Conservation (phyloP, 1,140 invertebrate species). For the Idris sp. region DNA sequence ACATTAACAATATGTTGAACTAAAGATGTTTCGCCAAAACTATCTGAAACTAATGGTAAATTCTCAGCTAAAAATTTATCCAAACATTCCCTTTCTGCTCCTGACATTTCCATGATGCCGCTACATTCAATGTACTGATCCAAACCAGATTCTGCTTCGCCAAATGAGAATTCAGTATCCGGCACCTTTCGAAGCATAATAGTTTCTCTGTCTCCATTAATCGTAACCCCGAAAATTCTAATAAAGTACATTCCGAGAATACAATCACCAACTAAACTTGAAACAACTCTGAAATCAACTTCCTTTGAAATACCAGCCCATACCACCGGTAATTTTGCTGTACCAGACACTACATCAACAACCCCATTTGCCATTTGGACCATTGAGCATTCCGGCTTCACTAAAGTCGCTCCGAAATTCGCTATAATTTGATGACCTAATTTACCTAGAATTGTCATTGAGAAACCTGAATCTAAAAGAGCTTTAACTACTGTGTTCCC, state of each 20-base stretch:
- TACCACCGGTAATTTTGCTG: not conserved
- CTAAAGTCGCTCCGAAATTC: too few species aligned
- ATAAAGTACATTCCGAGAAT: constrained; percentile 31
- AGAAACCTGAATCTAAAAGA: too few species aligned
- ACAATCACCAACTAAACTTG: constrained; percentile 22
- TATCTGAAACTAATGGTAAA: not conserved
- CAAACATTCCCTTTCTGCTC: not conserved
- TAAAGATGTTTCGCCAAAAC: constrained; percentile 8
- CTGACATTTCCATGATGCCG: constrained; percentile 10
- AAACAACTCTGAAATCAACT: constrained; percentile 13
- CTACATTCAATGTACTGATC: not conserved
- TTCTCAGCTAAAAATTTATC: constrained; percentile 5
- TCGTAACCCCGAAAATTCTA: constrained; percentile 3
- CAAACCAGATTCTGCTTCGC: not conserved
- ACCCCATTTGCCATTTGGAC: constrained; percentile 17
- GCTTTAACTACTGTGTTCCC: too few species aligned
- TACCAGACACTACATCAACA: constrained; percentile 13
- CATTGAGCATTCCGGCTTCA: not conserved
- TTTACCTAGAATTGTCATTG: too few species aligned
- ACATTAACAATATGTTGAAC: constrained; percentile 24
- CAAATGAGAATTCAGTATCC: not conserved
- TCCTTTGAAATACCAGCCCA: constrained; percentile 6
- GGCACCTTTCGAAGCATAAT: not conserved
- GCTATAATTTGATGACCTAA: too few species aligned
- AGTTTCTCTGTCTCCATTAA: not conserved